A percentile compares a stretch with the other conserved stretches of the same genome.
phyloP scores from a whole-genome alignment of 2,888 invertebrate species.

The Meghimatium bilineatum region DNA sequence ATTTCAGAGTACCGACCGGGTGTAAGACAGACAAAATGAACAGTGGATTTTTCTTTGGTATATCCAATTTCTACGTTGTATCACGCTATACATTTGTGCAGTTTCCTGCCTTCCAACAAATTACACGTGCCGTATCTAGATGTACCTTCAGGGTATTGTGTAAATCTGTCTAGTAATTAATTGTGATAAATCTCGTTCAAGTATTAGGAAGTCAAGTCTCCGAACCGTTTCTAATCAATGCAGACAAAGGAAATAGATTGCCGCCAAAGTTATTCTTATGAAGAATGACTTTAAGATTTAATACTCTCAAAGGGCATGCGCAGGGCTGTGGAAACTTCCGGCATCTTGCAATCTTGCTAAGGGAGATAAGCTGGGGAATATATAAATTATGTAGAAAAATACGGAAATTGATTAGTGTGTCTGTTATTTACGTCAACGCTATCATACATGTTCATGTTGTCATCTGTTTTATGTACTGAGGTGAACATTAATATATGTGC shows the following conservation, averaged over 20 bases:
- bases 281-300: background rate
- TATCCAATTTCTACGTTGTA: too few species aligned
- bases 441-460: background rate
- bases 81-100: too few species aligned
- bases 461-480: too few species aligned
- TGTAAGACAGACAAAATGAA: too few species aligned
- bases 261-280: background rate
- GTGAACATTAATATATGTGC: too few species aligned
- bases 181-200: background rate
- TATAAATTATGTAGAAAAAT: background rate
- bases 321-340: constrained; percentile 3
- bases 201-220: background rate
- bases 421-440: background rate
- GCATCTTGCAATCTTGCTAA: background rate
- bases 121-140: too few species aligned
- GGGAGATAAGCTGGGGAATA: background rate
- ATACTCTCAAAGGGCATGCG: constrained; percentile 25
- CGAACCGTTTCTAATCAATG: constrained; percentile 1
- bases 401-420: background rate
- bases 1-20: too few species aligned
- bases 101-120: too few species aligned
- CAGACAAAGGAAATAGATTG: background rate
- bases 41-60: too few species aligned
- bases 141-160: background rate
- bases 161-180: background rate